phyloP scores from a whole-genome alignment of 1,140 invertebrate genomes.

The Drosophila sturtevanti region DNA sequence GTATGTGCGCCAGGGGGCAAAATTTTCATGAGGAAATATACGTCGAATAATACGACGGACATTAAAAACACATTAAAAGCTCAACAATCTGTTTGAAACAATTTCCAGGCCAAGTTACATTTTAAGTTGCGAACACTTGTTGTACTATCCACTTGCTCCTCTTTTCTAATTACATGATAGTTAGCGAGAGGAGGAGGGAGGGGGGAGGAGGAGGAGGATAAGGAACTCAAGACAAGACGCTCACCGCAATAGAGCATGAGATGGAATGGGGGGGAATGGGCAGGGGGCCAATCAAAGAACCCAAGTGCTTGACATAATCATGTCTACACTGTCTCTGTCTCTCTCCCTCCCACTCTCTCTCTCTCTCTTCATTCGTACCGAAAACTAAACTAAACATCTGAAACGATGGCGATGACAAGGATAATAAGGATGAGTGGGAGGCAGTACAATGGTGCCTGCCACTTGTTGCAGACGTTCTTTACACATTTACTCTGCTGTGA shows the following conservation, averaged over 20 bases:
- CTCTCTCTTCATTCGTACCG: too few species aligned
- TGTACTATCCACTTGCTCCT: background rate
- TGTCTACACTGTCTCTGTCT: too few species aligned
- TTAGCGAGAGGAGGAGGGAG: too few species aligned
- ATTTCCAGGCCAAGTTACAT: slow-evolving; percentile 18
- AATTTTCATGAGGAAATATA: slow-evolving; percentile 52
- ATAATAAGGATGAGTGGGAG: background rate
- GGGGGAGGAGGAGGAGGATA: too few species aligned
- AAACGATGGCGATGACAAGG: background rate
- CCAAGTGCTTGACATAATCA: too few species aligned
- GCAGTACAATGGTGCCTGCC: slow-evolving; percentile 56
- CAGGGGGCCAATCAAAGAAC: too few species aligned
- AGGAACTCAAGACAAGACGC: too few species aligned
- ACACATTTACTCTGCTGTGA: background rate
- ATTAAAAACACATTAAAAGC: slow-evolving; percentile 78
- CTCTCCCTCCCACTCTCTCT: too few species aligned
- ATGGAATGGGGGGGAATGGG: too few species aligned
- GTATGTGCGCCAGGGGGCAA: slow-evolving; percentile 13
- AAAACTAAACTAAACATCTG: background rate
- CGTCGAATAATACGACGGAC: slow-evolving; percentile 57
- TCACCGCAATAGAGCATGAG: too few species aligned
- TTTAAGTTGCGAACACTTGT: background rate
- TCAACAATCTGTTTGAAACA: slow-evolving; percentile 67
- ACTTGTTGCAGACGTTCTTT: slow-evolving; percentile 57
- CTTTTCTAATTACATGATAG: too few species aligned